These are phyloP conservation scores for Scomber colias DNA, from an alignment of 2,113 vertebrate species.

Conservation along the genomic window DNA sequence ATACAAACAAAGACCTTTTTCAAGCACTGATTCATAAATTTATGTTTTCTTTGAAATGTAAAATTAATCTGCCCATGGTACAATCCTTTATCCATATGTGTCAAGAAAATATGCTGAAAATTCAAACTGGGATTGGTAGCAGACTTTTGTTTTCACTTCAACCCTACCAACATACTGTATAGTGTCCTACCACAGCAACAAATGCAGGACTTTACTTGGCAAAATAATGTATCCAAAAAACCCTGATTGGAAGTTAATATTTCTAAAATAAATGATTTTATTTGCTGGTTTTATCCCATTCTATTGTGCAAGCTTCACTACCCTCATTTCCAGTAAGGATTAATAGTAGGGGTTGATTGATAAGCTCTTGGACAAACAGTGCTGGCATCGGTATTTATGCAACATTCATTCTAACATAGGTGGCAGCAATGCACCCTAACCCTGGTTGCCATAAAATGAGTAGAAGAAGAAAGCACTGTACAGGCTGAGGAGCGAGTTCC, in stretches of 20 bases:
- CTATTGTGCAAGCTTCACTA: not conserved
- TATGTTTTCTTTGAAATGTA: not conserved
- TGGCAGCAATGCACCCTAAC: no score
- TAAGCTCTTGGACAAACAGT: no score
- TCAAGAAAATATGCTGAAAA: not conserved
- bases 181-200: not conserved
- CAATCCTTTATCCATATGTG: no score
- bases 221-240: not conserved
- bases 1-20: not conserved
- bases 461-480: no score
- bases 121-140: not conserved
- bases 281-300: conserved; percentile 18
- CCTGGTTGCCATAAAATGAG: no score
- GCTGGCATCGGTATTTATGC: no score
- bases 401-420: no score
- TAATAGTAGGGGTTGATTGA: no score
- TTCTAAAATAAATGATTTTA: not conserved
- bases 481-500: no score
- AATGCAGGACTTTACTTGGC: not conserved
- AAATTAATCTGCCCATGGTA: not conserved
- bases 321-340: not conserved
- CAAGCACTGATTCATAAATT: no score
- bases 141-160: not conserved
- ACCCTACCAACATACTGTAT: not conserved
- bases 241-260: not conserved